phyloP scores from a whole-genome alignment of 2,113 vertebrate genomes.

The Sebastes schlegelii region DNA sequence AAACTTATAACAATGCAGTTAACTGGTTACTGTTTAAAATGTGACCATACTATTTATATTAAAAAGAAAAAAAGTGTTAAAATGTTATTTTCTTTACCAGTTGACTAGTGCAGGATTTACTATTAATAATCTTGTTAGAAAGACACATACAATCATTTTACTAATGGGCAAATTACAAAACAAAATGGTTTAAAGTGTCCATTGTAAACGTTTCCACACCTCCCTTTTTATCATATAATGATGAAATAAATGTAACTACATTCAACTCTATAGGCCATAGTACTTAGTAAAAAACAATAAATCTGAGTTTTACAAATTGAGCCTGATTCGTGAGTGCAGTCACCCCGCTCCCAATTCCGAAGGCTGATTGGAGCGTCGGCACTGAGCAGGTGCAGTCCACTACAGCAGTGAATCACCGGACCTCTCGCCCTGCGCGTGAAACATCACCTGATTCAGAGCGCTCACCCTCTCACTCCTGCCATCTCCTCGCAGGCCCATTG shows the following conservation, averaged over 20 bases:
- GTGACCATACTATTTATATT: too few species aligned
- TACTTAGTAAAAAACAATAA: not conserved
- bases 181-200: not conserved
- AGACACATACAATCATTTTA: too few species aligned
- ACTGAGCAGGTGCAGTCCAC: constrained; percentile 33
- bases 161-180: too few species aligned
- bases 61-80: too few species aligned
- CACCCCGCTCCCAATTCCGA: constrained; percentile 1
- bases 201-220: not conserved
- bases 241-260: not conserved
- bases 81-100: too few species aligned
- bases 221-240: not conserved
- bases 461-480: constrained; percentile 48
- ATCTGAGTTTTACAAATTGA: not conserved
- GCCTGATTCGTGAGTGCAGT: not conserved
- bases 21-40: too few species aligned
- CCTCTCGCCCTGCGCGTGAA: constrained; percentile 42
- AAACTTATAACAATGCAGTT: too few species aligned
- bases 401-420: constrained; percentile 45
- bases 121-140: too few species aligned
- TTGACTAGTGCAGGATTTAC: too few species aligned
- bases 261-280: too few species aligned
- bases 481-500: constrained; percentile 52
- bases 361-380: constrained; percentile 6
- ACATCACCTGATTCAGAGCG: constrained; percentile 54